phyloP scores from a whole-genome alignment of 2,797 vertebrate species.

The Garrulus glandarius region DNA sequence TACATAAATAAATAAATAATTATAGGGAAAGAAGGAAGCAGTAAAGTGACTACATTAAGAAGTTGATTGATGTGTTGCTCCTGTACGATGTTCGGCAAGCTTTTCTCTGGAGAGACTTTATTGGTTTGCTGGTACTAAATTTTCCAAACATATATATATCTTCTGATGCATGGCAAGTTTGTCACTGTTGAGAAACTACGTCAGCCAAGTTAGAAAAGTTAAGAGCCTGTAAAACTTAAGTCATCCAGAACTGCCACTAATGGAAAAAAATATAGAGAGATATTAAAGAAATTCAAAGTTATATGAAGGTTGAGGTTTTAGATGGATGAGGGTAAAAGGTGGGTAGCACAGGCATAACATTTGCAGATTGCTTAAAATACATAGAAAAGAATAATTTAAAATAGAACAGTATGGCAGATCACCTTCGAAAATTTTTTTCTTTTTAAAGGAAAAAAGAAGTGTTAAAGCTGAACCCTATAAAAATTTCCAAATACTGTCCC shows the following conservation, averaged over 20 bases:
- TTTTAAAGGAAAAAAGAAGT: background rate
- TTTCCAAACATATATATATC: constrained; percentile 56
- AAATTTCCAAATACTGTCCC: background rate
- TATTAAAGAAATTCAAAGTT: constrained; percentile 58
- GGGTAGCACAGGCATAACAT: background rate
- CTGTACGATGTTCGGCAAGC: background rate
- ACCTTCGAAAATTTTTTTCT: background rate
- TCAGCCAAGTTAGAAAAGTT: constrained; percentile 62
- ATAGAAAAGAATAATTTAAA: background rate
- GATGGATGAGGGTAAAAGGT: background rate
- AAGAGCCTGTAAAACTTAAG: constrained; percentile 63
- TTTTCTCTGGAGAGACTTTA: constrained; percentile 51
- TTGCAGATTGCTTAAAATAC: background rate
- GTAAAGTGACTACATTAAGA: constrained; percentile 46
- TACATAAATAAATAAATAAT: background rate
- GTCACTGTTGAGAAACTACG: constrained; percentile 56
- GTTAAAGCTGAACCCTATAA: background rate
- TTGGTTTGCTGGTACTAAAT: constrained; percentile 55
- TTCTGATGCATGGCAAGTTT: constrained; percentile 53
- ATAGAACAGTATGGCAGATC: background rate
- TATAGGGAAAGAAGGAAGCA: background rate
- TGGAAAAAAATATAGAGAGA: constrained; percentile 35
- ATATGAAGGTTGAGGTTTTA: constrained; percentile 40
- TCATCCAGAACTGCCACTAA: constrained; percentile 62
- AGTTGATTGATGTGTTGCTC: constrained; percentile 52